phyloP scores from a whole-genome alignment of 2,888 invertebrate species.

The Rhingia rostrata region DNA sequence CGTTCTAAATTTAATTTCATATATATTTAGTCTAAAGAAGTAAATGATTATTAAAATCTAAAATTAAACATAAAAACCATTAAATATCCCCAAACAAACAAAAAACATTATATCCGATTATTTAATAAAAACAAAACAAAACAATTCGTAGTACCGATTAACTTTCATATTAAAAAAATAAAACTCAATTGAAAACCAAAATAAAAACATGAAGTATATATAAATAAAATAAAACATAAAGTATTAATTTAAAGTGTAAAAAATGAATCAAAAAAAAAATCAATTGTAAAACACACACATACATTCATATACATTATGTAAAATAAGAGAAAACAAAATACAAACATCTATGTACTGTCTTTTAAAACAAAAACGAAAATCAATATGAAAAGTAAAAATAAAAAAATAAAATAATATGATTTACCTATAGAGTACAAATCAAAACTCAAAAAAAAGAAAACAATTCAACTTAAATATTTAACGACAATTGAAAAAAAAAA shows the following conservation, averaged over 20 bases:
- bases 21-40: constrained; percentile 26
- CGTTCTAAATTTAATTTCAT: constrained; percentile 39
- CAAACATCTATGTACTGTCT: constrained; percentile 60
- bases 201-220: constrained; percentile 30
- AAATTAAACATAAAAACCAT: constrained; percentile 27
- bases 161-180: constrained; percentile 47
- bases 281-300: constrained; percentile 56
- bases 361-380: constrained; percentile 36
- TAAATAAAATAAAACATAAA: constrained; percentile 37
- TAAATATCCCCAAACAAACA: constrained; percentile 56
- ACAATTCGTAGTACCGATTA: constrained; percentile 59
- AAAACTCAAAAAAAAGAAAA: constrained; percentile 56
- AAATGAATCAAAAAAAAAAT: constrained; percentile 29
- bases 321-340: constrained; percentile 43
- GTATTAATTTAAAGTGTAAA: constrained; percentile 41
- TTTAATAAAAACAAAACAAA: constrained; percentile 41
- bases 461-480: constrained; percentile 69
- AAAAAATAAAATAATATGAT: constrained; percentile 66
- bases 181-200: constrained; percentile 16
- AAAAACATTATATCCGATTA: constrained; percentile 65
- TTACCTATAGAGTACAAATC: constrained; percentile 75
- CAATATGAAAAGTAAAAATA: constrained; percentile 39
- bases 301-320: constrained; percentile 54
- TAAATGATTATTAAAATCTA: constrained; percentile 1
- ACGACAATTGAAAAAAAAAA: constrained; percentile 57